Conservation (phyloP, 2,113 vertebrate genomes). For the Salvelinus sp. region DNA sequence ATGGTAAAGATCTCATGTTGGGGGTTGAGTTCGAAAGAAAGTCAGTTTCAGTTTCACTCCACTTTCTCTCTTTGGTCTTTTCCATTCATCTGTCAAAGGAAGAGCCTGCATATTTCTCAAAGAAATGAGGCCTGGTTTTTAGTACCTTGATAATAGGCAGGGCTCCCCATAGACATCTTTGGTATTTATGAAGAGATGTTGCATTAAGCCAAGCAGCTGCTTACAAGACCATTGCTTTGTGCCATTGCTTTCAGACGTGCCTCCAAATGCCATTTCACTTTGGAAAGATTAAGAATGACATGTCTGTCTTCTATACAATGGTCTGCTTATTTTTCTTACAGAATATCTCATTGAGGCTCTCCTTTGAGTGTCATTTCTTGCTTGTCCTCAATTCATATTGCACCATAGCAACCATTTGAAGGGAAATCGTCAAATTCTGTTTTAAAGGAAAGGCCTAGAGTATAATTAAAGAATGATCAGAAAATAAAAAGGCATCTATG, state of each 20-base stretch:
- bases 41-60: conserved; percentile 38
- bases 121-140: conserved; percentile 25
- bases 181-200: conserved; percentile 43
- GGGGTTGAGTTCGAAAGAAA: not conserved
- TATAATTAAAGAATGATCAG: too few species aligned
- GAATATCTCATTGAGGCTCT: not conserved
- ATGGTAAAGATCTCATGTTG: conserved; percentile 41
- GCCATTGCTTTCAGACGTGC: conserved; percentile 17
- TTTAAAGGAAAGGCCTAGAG: too few species aligned
- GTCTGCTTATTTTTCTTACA: not conserved
- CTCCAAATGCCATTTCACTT: conserved; percentile 42
- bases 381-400: not conserved
- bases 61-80: conserved; percentile 41
- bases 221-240: conserved; percentile 44
- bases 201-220: conserved; percentile 49
- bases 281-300: conserved; percentile 32
- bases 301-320: not conserved
- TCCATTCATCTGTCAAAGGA: conserved; percentile 46
- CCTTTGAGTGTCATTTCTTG: not conserved
- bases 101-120: conserved; percentile 38
- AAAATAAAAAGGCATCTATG: too few species aligned
- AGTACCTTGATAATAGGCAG: conserved; percentile 24
- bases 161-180: conserved; percentile 27
- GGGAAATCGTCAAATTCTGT: too few species aligned
- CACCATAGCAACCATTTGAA: too few species aligned